Evolutionary conservation across 2,888 invertebrate species (phyloP).

Genomic region (Malacosoma neustria): DNA sequence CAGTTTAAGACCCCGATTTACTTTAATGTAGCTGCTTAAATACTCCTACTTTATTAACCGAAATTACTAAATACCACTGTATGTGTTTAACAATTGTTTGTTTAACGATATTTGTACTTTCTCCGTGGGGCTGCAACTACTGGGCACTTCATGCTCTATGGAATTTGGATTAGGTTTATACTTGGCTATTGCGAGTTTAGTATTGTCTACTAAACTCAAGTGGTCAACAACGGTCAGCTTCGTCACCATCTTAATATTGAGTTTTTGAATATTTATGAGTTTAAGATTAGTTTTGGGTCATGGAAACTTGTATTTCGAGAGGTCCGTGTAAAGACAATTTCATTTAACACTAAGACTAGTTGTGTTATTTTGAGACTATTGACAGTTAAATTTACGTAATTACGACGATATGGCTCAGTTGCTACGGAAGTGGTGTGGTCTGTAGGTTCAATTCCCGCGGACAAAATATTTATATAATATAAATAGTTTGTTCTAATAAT

Average conservation of each 20-base stretch:
- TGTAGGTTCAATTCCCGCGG: too few species aligned
- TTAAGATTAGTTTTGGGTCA: background rate
- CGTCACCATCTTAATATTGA: background rate
- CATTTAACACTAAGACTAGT: too few species aligned
- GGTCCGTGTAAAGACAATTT: background rate
- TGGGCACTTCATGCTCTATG: constrained; percentile 28
- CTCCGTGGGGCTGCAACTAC: constrained; percentile 42
- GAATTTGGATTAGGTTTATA: constrained; percentile 35
- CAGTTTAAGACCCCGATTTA: too few species aligned
- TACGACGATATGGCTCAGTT: too few species aligned
- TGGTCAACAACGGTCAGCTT: constrained; percentile 6
- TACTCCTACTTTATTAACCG: too few species aligned
- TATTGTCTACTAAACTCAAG: constrained; percentile 30
- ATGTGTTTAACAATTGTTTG: constrained; percentile 19
- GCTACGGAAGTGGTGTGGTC: too few species aligned
- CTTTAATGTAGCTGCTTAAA: too few species aligned
- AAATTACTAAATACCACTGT: too few species aligned
- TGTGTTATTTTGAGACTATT: too few species aligned
- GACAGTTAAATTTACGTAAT: too few species aligned
- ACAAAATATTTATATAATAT: too few species aligned
- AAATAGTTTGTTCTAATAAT: too few species aligned
- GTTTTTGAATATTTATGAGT: background rate
- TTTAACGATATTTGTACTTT: constrained; percentile 44
- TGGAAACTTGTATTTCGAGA: background rate
- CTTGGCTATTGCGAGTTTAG: constrained; percentile 26